A percentile compares a stretch with the other conserved stretches of the same genome.
phyloP scores from a whole-genome alignment of 1,140 invertebrate genomes.

The Ceratosolen fusciceps region DNA sequence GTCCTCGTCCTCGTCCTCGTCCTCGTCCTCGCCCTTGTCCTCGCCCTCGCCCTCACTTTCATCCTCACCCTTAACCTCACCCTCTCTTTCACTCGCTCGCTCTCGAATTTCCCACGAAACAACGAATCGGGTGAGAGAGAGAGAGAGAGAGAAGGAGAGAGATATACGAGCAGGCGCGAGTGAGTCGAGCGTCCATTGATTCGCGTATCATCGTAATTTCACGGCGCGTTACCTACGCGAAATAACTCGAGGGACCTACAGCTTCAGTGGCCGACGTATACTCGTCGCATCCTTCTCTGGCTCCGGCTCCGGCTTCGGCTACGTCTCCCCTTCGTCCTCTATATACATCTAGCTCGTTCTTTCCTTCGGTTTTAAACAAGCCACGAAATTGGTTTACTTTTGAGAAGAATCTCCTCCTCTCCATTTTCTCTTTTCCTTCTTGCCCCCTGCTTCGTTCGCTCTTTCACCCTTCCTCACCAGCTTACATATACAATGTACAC shows the following conservation, averaged over 20 bases:
- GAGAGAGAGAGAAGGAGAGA: too few species aligned
- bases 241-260: slow-evolving; percentile 68
- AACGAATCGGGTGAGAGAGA: slow-evolving; percentile 28
- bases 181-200: slow-evolving; percentile 66
- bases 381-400: slow-evolving; percentile 72
- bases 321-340: slow-evolving; percentile 49
- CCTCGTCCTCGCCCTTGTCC: not conserved
- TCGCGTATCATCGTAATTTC: slow-evolving; percentile 72
- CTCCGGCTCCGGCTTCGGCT: slow-evolving; percentile 41
- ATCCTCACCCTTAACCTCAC: not conserved
- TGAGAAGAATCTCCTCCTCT: slow-evolving; percentile 39
- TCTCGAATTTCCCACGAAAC: slow-evolving; percentile 53
- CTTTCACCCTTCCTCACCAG: slow-evolving; percentile 2
- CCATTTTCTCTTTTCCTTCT: slow-evolving; percentile 28
- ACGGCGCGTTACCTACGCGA: slow-evolving; percentile 72
- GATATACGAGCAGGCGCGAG: slow-evolving; percentile 12
- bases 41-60: slow-evolving; percentile 20
- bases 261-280: slow-evolving; percentile 51
- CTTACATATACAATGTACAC: not conserved
- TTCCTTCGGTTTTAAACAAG: slow-evolving; percentile 69
- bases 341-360: slow-evolving; percentile 24
- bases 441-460: not conserved
- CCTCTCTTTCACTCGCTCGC: not conserved
- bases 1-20: not conserved
- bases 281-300: slow-evolving; percentile 47